A percentile compares a stretch with the other conserved stretches of the same genome.
phyloP scores from a whole-genome alignment of 2,888 invertebrate species.

The Scaptomyza cyrtandrae region DNA sequence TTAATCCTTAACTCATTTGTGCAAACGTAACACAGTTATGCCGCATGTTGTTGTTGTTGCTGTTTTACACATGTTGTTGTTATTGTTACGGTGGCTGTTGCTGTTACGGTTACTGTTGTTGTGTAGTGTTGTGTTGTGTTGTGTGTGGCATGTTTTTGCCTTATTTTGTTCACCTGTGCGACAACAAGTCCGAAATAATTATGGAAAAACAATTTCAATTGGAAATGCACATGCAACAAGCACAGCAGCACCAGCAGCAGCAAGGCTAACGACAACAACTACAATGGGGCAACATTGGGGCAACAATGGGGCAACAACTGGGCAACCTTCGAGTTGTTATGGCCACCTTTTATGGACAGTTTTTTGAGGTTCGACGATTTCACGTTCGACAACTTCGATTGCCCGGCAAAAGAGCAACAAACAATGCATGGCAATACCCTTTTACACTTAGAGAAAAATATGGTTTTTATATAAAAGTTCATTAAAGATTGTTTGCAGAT shows the following conservation, averaged over 20 bases:
- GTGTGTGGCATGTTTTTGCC: not conserved
- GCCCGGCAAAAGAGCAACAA: slow-evolving; percentile 5
- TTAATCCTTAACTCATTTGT: slow-evolving; percentile 29
- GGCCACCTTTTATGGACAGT: slow-evolving; percentile 37
- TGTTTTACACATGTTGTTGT: slow-evolving; percentile 9
- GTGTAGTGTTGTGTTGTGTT: slow-evolving; percentile 2
- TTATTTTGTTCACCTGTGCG: slow-evolving; percentile 15
- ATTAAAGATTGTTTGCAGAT: not conserved
- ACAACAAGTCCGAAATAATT: slow-evolving; percentile 35
- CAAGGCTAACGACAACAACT: slow-evolving; percentile 8
- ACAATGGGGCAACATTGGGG: no score
- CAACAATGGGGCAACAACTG: slow-evolving; percentile 12
- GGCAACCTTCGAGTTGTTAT: slow-evolving; percentile 32
- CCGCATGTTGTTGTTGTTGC: slow-evolving; percentile 4
- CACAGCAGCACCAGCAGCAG: slow-evolving; percentile 3
- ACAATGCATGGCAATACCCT: slow-evolving; percentile 7
- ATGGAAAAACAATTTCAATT: slow-evolving; percentile 44
- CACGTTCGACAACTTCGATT: slow-evolving; percentile 15
- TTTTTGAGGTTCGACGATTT: slow-evolving; percentile 18
- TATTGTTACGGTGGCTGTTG: no score
- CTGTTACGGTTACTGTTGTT: no score
- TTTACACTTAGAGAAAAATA: not conserved
- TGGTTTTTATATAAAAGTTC: not conserved
- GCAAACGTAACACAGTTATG: slow-evolving; percentile 20
- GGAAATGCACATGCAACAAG: slow-evolving; percentile 43